Base-by-base conservation (phyloP, 2,888 invertebrate genomes). In the Hylaea fasciaria region DNA sequence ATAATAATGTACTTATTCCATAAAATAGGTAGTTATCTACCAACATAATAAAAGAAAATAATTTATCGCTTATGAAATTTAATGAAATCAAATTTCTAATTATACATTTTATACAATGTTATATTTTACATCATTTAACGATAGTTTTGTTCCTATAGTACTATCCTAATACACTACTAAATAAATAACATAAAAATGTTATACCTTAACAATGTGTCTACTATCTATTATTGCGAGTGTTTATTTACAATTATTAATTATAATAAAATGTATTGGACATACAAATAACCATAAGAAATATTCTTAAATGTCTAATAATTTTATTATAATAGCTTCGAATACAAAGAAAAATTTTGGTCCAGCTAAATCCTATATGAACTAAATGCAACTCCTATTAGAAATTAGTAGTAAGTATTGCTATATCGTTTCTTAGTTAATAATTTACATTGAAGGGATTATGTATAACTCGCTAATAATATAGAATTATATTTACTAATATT, bases 51-150 rank as follows among this genome's bases (percentile, higher is more conserved):
- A 62, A 64, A 58, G 47, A 65, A 48, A 44, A 40, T n/a, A 40
- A 44, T 40, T 47, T 76, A 77, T 77, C 82, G 83, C 86, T 89
- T 88, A 89, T 79, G 91, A 91, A 91, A 89, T 91, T 91, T 92
- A 91, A 84, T 91, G 89, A 90, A 91, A 88, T 89, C 82, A 86
- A 85, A 85, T 83, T 87, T 89, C 91, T 91, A 91, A 87, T 90
- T 91, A n/a, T n/a, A 92, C 86, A 90, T 83, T 86, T 91, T 91
- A 88, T 92, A 92, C 91, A 91, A 57, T 82, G 80, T 86, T 83
- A 82, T 85, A 85, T 84, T 85, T 85, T 90, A 91, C 90, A 91
- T 78, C 81, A 78, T 75, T 70, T 79, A 81, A 79, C 79, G 78
- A 80, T 82, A 83, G 78, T 76, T 83, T 84, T 82, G 73, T 74